Conservation (phyloP, 2,888 invertebrate genomes). For the Theretra japonica region DNA sequence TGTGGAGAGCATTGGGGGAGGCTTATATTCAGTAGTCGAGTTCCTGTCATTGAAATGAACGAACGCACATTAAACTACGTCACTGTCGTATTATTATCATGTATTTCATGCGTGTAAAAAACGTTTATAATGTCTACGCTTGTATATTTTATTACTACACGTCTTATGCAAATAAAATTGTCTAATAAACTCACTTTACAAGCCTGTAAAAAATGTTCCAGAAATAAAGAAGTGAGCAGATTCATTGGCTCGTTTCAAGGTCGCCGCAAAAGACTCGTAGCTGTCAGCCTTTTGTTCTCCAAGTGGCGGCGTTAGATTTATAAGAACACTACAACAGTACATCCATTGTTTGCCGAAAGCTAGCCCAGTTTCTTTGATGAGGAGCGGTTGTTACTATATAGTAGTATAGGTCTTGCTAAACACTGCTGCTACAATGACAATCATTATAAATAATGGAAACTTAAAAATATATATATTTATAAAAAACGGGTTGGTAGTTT, state of each 20-base stretch:
- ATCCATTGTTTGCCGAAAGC: slow-evolving; percentile 53
- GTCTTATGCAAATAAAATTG: too few relatives aligned
- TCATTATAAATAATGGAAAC: too few relatives aligned
- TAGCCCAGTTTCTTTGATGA: slow-evolving; percentile 43
- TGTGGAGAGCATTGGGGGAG: too few relatives aligned
- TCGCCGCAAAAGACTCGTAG: slow-evolving; percentile 30
- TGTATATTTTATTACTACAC: too few relatives aligned
- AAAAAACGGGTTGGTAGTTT: too few relatives aligned
- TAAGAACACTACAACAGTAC: slow-evolving; percentile 39
- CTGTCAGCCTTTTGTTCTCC: slow-evolving; percentile 49
- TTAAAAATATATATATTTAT: too few relatives aligned
- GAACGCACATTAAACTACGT: too few relatives aligned
- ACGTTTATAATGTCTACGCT: too few relatives aligned
- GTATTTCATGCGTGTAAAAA: too few relatives aligned
- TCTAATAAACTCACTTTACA: neutral
- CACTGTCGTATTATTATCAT: too few relatives aligned
- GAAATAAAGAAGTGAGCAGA: neutral
- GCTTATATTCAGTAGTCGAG: too few relatives aligned
- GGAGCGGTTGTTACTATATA: neutral
- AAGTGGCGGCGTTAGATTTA: slow-evolving; percentile 42
- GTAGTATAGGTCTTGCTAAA: neutral
- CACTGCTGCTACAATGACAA: neutral
- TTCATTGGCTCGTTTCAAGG: slow-evolving; percentile 7
- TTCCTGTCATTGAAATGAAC: too few relatives aligned
- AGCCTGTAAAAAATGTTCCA: neutral